Conservation (phyloP, 2,888 invertebrate genomes). For the Pseudoips prasinana region DNA sequence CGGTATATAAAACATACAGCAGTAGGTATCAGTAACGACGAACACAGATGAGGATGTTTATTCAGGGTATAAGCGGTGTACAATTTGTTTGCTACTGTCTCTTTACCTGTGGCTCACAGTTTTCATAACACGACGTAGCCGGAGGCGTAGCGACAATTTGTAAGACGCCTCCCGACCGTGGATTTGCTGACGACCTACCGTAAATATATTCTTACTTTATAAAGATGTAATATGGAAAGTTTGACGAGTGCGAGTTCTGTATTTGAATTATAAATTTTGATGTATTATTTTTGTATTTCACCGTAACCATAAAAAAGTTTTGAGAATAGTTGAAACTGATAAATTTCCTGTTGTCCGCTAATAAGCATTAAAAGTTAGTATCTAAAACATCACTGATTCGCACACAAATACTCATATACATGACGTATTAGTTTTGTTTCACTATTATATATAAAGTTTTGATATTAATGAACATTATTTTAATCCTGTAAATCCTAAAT, state of each 20-base stretch:
- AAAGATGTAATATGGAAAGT: slow-evolving; percentile 33
- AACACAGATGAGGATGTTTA: slow-evolving; percentile 68
- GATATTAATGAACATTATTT: no score
- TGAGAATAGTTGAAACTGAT: no score
- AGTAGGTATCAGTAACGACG: slow-evolving; percentile 51
- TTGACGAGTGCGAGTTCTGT: slow-evolving; percentile 4
- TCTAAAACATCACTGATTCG: no score
- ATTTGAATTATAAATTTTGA: no score
- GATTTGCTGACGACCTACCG: slow-evolving; percentile 66
- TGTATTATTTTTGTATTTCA: no score
- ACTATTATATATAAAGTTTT: no score
- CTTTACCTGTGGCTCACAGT: slow-evolving; percentile 67
- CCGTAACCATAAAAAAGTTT: no score
- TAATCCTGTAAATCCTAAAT: no score
- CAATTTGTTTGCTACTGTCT: slow-evolving; percentile 73
- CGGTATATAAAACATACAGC: slow-evolving; percentile 48
- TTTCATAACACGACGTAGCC: slow-evolving; percentile 71
- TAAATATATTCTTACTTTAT: slow-evolving; percentile 63
- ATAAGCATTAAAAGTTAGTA: no score
- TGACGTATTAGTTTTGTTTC: no score
- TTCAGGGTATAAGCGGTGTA: slow-evolving; percentile 67
- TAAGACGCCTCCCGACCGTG: slow-evolving; percentile 50
- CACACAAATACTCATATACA: no score
- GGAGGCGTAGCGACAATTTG: slow-evolving; percentile 69
- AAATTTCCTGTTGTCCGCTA: no score